phyloP scores from a whole-genome alignment of 2,797 vertebrate genomes.

The Sebastiscus tertius region DNA sequence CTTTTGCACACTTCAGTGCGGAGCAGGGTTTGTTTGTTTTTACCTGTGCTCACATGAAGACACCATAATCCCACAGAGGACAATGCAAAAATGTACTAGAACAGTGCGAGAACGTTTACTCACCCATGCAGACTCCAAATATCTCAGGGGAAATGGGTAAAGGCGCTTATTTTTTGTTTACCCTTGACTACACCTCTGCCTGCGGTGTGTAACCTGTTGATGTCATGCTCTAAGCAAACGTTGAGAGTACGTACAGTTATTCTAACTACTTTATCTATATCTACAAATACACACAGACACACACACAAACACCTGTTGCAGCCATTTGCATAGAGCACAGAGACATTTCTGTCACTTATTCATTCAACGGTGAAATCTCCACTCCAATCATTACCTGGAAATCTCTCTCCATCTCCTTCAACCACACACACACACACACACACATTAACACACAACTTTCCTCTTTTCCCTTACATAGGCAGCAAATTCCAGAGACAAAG shows the following conservation, averaged over 20 bases:
- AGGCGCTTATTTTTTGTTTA: not conserved
- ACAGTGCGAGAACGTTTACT: not conserved
- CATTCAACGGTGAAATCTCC: conserved; percentile 53
- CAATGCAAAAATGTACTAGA: not conserved
- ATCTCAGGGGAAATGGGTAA: not conserved
- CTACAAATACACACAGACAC: conserved; percentile 9
- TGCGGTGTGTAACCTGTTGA: not conserved
- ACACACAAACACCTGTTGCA: conserved; percentile 36
- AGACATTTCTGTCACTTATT: conserved; percentile 52
- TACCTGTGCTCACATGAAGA: not conserved
- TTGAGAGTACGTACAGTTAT: conserved; percentile 19
- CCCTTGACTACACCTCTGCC: not conserved
- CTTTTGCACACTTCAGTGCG: not conserved
- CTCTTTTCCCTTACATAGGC: not conserved
- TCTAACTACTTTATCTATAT: conserved; percentile 36
- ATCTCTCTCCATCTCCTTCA: not conserved
- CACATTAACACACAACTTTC: not conserved
- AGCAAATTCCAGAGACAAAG: conserved; percentile 43
- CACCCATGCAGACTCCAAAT: not conserved
- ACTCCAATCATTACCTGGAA: conserved; percentile 56
- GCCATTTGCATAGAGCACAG: conserved; percentile 5
- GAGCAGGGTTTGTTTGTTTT: not conserved
- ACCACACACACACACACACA: not conserved
- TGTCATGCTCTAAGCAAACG: conserved; percentile 26
- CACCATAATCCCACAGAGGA: not conserved